Base-by-base conservation (phyloP, 2,797 vertebrate species). In the Triplophysa yarkandensis region DNA sequence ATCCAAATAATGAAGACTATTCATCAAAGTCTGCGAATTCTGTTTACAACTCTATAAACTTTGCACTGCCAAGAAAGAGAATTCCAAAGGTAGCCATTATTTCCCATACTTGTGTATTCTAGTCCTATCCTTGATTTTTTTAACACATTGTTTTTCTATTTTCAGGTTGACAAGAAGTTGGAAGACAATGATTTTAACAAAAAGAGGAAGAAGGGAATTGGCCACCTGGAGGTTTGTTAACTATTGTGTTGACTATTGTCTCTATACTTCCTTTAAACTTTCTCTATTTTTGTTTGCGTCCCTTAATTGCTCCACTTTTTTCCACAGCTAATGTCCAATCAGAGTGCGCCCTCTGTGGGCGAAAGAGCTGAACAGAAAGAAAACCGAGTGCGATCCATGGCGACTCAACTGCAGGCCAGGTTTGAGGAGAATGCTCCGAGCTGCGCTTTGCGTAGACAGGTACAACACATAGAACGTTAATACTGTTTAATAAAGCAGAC, bases 371-470 rank as follows among this genome's bases (percentile, higher is more conserved):
- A 92, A 61, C 83, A 87, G 62, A 94, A 87, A 80, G 95, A 96
- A 85, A 99, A 98, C 86, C 96, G 93, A 84, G 96, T 98, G 52
- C 95, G 94, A 83, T 96, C 92, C 41, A 97, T 99, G 96, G 94
- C 96, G 6, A 96, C 92, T 28, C 95, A 96, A 68, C 91, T 99
- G 74, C 86, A 93, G 82, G 97, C 96, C 81, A 98, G 97, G 82
- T 96, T 99, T 78, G 96, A 98, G 85, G 96, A 97, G 84, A 98
- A 91, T 65, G 80, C 94, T 0, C 87, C 92, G 0, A 92, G 86
- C 21, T 81, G 84, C 9, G 76, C 86, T 19, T 73, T 88, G 1
- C 81, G 71, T 61, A 89, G 85, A 80, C 95, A 94, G 94, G 96
- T 98, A 80, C 87, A 89, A 41, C 61, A 6, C 65, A 8, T 1